Percentiles rank a stretch among this genome's conserved stretches.
Evolutionary conservation across 2,888 invertebrate species (phyloP).

Genomic region (Euplexia lucipara): DNA sequence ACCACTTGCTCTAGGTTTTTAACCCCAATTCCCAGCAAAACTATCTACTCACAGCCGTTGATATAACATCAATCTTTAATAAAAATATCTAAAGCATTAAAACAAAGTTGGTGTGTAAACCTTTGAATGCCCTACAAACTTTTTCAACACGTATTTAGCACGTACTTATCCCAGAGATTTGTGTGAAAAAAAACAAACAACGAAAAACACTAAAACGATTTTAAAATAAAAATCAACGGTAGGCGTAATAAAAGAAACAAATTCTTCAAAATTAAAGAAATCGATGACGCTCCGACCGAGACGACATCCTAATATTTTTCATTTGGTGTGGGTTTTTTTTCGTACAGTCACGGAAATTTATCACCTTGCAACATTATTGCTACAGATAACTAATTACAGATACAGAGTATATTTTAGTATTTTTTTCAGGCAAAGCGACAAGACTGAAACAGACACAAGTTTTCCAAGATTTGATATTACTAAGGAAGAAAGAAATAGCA

Average conservation of each 20-base stretch:
- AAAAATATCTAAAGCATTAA: slow-evolving; percentile 37
- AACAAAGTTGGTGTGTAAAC: slow-evolving; percentile 46
- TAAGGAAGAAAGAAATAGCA: too few relatives aligned
- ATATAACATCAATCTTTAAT: slow-evolving; percentile 54
- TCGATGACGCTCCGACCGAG: slow-evolving; percentile 79
- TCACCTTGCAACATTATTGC: slow-evolving; percentile 25
- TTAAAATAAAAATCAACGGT: slow-evolving; percentile 61
- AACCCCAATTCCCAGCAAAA: slow-evolving; percentile 38
- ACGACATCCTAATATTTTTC: slow-evolving; percentile 74
- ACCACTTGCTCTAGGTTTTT: slow-evolving; percentile 40
- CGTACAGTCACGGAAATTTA: slow-evolving; percentile 37
- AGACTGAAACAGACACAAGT: too few relatives aligned
- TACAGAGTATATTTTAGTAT: slow-evolving; percentile 1
- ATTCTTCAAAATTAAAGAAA: slow-evolving; percentile 81
- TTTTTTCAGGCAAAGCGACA: too few relatives aligned
- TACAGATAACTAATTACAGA: slow-evolving; percentile 26
- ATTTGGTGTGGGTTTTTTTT: slow-evolving; percentile 49
- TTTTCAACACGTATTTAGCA: slow-evolving; percentile 53
- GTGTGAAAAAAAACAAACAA: slow-evolving; percentile 52
- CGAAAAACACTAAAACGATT: slow-evolving; percentile 63
- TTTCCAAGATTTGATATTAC: too few relatives aligned
- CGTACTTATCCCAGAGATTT: slow-evolving; percentile 45
- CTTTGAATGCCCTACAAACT: slow-evolving; percentile 57
- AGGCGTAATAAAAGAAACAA: slow-evolving; percentile 74
- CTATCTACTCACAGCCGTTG: slow-evolving; percentile 61